These are phyloP conservation scores for Calameuta filiformis DNA, from an alignment of 2,888 invertebrate genomes.

Conservation along the genomic window DNA sequence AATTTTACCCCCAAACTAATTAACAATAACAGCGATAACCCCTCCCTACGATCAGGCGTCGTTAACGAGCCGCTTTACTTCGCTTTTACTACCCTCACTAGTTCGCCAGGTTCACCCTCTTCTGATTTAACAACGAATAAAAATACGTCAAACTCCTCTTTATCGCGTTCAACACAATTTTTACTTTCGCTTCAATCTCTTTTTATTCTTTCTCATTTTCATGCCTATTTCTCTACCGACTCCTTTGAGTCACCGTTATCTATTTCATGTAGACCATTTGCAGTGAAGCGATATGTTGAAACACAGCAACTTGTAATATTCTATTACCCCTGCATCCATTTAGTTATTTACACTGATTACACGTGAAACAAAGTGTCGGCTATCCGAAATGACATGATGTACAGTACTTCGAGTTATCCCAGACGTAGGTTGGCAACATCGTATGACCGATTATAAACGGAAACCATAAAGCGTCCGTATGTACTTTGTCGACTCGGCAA, in stretches of 20 bases:
- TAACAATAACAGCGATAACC: constrained; percentile 32
- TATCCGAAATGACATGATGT: neutral
- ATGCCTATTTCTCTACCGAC: neutral
- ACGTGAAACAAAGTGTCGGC: constrained; percentile 10
- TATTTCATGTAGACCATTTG: neutral
- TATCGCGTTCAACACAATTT: neutral
- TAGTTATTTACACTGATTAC: constrained; percentile 9
- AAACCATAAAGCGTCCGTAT: neutral
- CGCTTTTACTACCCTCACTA: neutral
- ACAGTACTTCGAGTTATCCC: neutral
- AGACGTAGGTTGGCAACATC: neutral
- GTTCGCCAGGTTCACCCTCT: neutral
- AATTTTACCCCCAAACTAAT: constrained; percentile 23
- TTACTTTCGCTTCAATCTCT: neutral
- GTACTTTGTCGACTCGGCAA: neutral
- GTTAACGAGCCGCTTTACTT: constrained; percentile 29
- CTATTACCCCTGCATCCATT: constrained; percentile 3
- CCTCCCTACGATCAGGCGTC: constrained; percentile 20
- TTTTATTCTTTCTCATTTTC: neutral
- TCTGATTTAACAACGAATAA: neutral
- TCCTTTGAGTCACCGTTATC: neutral
- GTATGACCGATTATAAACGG: neutral
- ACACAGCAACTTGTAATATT: neutral
- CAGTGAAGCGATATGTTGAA: neutral
- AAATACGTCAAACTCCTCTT: neutral